A percentile compares a stretch with the other conserved stretches of the same genome.
phyloP scores from a whole-genome alignment of 2,113 vertebrate species.

The Saguinus midas region DNA sequence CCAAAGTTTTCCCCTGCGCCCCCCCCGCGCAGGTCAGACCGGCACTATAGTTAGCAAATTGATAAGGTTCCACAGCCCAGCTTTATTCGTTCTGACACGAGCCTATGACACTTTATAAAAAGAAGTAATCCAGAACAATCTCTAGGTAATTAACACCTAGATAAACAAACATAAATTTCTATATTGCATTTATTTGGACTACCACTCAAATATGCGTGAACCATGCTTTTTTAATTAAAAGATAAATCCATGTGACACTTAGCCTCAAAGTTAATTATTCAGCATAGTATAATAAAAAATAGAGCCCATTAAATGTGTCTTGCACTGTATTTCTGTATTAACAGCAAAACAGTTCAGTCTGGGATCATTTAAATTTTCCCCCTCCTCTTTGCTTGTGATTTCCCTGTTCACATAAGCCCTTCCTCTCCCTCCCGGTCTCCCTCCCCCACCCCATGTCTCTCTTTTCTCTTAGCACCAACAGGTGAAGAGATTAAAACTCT shows the following conservation, averaged over 20 bases:
- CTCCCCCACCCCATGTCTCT: background rate
- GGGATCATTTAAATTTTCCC: conserved; percentile 96
- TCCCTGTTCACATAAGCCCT: conserved; percentile 75
- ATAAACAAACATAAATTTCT: conserved; percentile 99
- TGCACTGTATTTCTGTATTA: conserved; percentile 99
- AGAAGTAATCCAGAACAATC: conserved; percentile 98
- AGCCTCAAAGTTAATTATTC: conserved; percentile 99
- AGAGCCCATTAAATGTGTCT: conserved; percentile 99
- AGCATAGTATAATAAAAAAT: conserved; percentile 99
- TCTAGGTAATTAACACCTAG: conserved; percentile 99
- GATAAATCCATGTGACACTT: conserved; percentile 99
- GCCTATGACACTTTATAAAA: conserved; percentile 94
- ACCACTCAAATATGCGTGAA: conserved; percentile 99
- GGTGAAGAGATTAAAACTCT: conserved; percentile 81
- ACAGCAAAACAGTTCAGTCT: conserved; percentile 97
- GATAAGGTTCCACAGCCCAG: conserved; percentile 91
- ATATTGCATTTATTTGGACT: conserved; percentile 99
- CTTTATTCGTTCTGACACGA: conserved; percentile 94
- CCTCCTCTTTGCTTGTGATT: conserved; percentile 83
- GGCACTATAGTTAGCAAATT: conserved; percentile 85
- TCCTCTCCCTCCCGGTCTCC: background rate
- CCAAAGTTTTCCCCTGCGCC: conserved; percentile 75
- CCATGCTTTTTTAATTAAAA: conserved; percentile 99
- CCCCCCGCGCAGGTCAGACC: conserved; percentile 80
- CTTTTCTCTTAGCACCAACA: conserved; percentile 82